Evolutionary conservation across 2,888 invertebrate genomes (phyloP).

Genomic region (Drosophila bunnanda): DNA sequence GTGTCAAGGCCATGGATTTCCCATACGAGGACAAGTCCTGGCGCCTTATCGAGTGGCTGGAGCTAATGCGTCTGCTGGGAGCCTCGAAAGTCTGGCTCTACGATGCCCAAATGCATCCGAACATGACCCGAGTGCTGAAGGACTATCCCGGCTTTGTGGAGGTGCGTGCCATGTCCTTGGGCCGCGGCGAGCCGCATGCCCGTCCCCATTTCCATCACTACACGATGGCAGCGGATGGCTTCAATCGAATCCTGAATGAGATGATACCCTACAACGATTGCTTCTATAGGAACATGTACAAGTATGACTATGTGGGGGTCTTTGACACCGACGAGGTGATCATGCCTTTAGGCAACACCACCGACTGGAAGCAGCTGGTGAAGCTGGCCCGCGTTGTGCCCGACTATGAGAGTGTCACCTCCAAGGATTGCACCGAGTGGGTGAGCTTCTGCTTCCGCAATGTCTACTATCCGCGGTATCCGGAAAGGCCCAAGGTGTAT

Average conservation of each 20-base stretch:
- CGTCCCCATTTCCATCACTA: slow-evolving; percentile 93
- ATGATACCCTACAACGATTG: slow-evolving; percentile 98
- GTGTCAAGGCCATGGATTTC: slow-evolving; percentile 96
- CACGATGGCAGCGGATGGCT: slow-evolving; percentile 93
- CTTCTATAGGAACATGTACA: slow-evolving; percentile 95
- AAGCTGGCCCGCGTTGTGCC: slow-evolving; percentile 85
- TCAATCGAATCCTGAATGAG: slow-evolving; percentile 96
- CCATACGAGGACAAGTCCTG: slow-evolving; percentile 94
- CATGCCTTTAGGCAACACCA: slow-evolving; percentile 90
- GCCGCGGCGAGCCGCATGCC: slow-evolving; percentile 94
- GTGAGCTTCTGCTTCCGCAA: slow-evolving; percentile 93
- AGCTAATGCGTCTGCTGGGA: slow-evolving; percentile 92
- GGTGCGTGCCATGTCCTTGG: slow-evolving; percentile 91
- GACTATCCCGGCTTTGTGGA: slow-evolving; percentile 89
- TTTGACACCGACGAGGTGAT: slow-evolving; percentile 97
- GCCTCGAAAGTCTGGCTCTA: slow-evolving; percentile 96
- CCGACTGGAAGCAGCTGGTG: slow-evolving; percentile 91
- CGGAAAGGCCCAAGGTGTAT: slow-evolving; percentile 90
- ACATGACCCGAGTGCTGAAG: slow-evolving; percentile 91
- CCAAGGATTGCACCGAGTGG: slow-evolving; percentile 48
- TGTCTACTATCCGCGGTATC: slow-evolving; percentile 95
- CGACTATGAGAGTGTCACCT: slow-evolving; percentile 85
- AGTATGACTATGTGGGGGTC: slow-evolving; percentile 93
- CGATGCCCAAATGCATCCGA: slow-evolving; percentile 93
- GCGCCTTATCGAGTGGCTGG: slow-evolving; percentile 96